Evolutionary conservation across 2,888 invertebrate genomes (phyloP).

Genomic region (Leptinotarsa peninsularis): DNA sequence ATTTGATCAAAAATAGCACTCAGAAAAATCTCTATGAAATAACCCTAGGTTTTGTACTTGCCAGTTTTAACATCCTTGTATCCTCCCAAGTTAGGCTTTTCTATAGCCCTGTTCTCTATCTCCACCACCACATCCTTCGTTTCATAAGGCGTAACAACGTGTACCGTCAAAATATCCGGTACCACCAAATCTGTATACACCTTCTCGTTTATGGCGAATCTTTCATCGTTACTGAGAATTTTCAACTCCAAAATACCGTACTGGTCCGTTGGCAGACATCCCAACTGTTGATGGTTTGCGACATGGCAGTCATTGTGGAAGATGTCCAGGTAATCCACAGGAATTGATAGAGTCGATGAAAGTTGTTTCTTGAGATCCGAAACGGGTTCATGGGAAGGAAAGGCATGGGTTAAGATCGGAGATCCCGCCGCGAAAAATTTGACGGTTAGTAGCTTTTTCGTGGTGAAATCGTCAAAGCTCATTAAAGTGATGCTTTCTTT

Average conservation of each 20-base stretch:
- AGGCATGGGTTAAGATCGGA: conserved; percentile 69
- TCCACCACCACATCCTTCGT: conserved; percentile 70
- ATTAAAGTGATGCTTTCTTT: conserved; percentile 3
- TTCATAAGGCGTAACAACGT: conserved; percentile 66
- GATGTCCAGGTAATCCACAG: conserved; percentile 68
- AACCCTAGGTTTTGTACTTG: background rate
- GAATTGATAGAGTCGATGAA: conserved; percentile 70
- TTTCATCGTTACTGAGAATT: conserved; percentile 52
- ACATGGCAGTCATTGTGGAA: conserved; percentile 65
- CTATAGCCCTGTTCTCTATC: conserved; percentile 71
- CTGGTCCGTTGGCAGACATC: conserved; percentile 53
- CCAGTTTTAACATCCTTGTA: conserved; percentile 78
- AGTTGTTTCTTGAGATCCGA: conserved; percentile 71
- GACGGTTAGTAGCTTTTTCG: conserved; percentile 52
- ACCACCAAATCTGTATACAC: conserved; percentile 60
- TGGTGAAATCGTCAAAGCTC: conserved; percentile 21
- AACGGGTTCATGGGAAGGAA: conserved; percentile 64
- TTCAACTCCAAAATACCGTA: conserved; percentile 55
- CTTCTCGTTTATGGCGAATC: conserved; percentile 56
- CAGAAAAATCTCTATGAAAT: too few species aligned
- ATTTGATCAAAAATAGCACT: too few species aligned
- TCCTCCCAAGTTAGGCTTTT: conserved; percentile 86
- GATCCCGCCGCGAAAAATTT: conserved; percentile 58
- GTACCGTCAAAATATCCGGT: conserved; percentile 71
- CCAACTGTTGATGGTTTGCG: conserved; percentile 52